A percentile compares a stretch with the other conserved stretches of the same genome.
Conservation (phyloP, 1,140 invertebrate genomes). For the Lepidostoma basale region DNA sequence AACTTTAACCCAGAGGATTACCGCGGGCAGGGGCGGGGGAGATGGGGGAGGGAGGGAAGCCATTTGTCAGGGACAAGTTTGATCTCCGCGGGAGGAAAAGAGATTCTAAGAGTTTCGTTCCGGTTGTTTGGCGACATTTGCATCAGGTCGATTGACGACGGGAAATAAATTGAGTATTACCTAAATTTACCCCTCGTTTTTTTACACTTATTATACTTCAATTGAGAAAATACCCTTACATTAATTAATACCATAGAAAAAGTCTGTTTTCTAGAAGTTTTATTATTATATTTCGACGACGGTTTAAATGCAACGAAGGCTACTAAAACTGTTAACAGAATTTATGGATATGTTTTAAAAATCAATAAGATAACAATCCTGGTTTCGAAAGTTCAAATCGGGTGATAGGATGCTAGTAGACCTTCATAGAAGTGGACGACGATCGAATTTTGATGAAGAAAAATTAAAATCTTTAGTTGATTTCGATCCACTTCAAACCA, state of each 20-base stretch:
- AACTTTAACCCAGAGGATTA: conserved; percentile 22
- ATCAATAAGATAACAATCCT: no score
- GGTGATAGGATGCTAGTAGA: no score
- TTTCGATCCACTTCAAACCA: no score
- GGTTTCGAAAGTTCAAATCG: no score
- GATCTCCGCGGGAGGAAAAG: not conserved
- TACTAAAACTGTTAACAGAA: no score
- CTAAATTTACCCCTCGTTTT: not conserved
- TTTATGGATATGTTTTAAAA: no score
- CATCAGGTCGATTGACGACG: not conserved
- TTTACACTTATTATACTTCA: not conserved
- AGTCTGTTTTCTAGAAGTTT: not conserved
- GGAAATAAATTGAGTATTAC: not conserved
- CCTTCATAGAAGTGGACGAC: no score
- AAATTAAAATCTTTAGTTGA: no score
- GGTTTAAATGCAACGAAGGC: no score
- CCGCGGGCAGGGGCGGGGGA: not conserved
- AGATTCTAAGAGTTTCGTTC: not conserved
- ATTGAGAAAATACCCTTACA: not conserved
- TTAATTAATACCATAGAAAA: not conserved
- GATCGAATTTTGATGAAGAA: no score
- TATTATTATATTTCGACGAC: not conserved
- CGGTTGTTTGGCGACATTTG: not conserved
- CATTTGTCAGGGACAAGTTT: not conserved
- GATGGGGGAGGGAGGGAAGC: not conserved